Evolutionary conservation across 2,888 invertebrate genomes (phyloP), one percentile per base, ranked within the genome.

Genomic region (Melanostoma mellinum): DNA sequence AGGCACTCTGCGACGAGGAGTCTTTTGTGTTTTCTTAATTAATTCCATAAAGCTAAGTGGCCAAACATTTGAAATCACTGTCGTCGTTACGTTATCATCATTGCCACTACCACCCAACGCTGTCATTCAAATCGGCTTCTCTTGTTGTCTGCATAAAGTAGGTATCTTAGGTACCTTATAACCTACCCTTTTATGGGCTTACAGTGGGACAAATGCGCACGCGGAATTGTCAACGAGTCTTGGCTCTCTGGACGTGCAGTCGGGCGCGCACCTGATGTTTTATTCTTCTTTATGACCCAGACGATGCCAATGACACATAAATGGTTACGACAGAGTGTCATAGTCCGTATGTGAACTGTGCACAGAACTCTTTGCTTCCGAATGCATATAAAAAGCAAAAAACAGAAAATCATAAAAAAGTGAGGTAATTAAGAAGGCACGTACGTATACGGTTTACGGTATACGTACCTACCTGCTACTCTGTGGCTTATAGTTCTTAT

Each of bases 281-380:
- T 68, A 55, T 77, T 79, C 60, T 48, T 55, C 72, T 82, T 77
- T 82, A 77, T 68, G 81, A 73, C 77, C 81, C 81, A 82, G 77
- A 82, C 81, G 68, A 61, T 72, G 61, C 50, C 63, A 61, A 48
- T 35, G 56, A 71, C 40, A 60, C 77, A 77, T 56, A 68, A 77
- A 77, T 82, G 56, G 68, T 82, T 73, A 77, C 68, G 68, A 77
- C 77, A 53, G 35, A 81, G 63, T 69, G 56, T 40, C 69, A 63
- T 40, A 38, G 35, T 56, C 40, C 40, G 50, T 60, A 48, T 38
- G 50, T 63, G 42, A 74, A 65, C 38, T 68, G 74, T 68, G 79
- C 79, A 53, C 60, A 61, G 60, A 71, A 67, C 58, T 48, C 56
- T 61, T 44, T 68, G 77, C 81, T 82, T 76, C 76, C 81, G 71